These are phyloP conservation scores for Epinotia brunnichana DNA, from an alignment of 2,888 invertebrate genomes.

Conservation along the genomic window DNA sequence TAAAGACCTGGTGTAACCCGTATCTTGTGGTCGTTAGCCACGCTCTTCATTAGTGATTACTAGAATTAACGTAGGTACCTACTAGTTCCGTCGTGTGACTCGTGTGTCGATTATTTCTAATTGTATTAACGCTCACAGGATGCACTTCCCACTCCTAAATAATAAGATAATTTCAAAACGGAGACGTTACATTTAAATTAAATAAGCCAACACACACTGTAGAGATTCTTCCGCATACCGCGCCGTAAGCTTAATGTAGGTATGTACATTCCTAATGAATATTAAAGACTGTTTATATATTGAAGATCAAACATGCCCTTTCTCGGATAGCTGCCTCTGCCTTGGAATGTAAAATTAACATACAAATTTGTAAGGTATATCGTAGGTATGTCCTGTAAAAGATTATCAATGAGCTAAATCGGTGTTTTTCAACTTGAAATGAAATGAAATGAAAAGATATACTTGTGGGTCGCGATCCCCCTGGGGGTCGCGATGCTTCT, in stretches of 20 bases:
- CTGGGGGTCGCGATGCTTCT: too few species aligned
- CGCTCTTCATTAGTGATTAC: too few species aligned
- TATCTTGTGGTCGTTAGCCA: not conserved
- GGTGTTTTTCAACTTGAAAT: too few species aligned
- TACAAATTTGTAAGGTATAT: not conserved
- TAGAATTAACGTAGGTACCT: too few species aligned
- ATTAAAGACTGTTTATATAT: conserved; percentile 18
- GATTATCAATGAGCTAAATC: not conserved
- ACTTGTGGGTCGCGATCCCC: too few species aligned
- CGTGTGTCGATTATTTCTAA: too few species aligned
- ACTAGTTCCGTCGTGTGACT: too few species aligned
- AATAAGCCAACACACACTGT: not conserved
- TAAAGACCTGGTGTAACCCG: not conserved
- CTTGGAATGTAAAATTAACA: conserved; percentile 13
- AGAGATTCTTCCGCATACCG: conserved; percentile 16
- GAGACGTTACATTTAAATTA: not conserved
- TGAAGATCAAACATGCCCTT: conserved; percentile 25
- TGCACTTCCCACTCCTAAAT: too few species aligned
- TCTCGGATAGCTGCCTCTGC: conserved; percentile 8
- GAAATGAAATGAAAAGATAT: too few species aligned
- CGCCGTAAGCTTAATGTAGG: not conserved
- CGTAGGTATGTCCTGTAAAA: not conserved
- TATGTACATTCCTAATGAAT: conserved; percentile 25
- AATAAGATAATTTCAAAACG: not conserved
- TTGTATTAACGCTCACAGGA: too few species aligned